Evolutionary conservation across 2,113 vertebrate genomes (phyloP).

Genomic region (Rhynchomys soricoides): DNA sequence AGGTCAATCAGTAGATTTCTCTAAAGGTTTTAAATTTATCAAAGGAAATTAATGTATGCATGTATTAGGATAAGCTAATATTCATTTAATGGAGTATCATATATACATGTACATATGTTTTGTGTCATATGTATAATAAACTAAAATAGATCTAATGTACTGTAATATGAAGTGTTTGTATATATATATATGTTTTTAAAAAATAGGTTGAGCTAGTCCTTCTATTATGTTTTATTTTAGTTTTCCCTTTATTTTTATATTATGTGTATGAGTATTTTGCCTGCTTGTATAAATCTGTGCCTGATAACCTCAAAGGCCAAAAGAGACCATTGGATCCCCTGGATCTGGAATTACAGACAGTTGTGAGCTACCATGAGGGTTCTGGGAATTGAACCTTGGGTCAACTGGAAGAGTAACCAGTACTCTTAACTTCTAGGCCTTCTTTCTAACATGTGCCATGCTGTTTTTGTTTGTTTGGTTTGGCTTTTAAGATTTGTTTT

Average conservation of each 20-base stretch:
- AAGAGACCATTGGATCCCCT: neutral
- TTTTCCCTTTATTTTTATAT: neutral
- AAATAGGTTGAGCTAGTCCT: neutral
- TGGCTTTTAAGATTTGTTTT: neutral
- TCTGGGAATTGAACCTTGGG: neutral
- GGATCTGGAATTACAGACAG: neutral
- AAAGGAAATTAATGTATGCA: neutral
- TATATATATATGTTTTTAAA: neutral
- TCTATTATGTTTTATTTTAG: neutral
- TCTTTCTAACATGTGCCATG: neutral
- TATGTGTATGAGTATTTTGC: neutral
- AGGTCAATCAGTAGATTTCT: slow-evolving; percentile 9
- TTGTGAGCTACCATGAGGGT: neutral
- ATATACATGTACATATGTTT: neutral
- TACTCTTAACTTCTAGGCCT: neutral
- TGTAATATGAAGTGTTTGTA: neutral
- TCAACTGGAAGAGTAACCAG: neutral
- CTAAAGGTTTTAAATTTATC: neutral
- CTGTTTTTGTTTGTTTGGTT: neutral
- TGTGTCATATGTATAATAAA: neutral
- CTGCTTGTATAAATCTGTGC: neutral
- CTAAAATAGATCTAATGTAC: neutral
- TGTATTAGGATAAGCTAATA: neutral
- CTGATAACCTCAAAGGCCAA: neutral
- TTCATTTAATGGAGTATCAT: neutral